Evolutionary conservation across 2,797 vertebrate genomes (phyloP).

Genomic region (Hemibagrus guttatus): DNA sequence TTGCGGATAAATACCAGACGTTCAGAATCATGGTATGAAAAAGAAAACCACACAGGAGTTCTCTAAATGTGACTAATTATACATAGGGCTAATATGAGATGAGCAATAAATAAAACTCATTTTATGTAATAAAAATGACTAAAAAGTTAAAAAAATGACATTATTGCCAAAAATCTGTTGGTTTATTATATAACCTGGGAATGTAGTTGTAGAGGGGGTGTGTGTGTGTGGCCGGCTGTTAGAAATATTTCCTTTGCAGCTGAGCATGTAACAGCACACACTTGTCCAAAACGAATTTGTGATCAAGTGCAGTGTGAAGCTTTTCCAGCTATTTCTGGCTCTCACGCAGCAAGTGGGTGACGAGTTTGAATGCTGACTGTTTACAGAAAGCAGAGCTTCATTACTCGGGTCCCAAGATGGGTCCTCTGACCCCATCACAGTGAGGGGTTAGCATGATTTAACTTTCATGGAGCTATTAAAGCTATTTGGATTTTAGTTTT

Average conservation of each 20-base stretch:
- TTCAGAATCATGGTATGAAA: not conserved
- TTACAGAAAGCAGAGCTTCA: slow-evolving; percentile 36
- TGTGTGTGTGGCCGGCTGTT: slow-evolving; percentile 25
- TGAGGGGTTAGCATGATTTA: slow-evolving; percentile 26
- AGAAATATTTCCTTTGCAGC: slow-evolving; percentile 6
- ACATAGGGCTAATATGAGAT: not conserved
- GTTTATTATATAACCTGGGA: not conserved
- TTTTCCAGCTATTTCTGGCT: slow-evolving; percentile 50
- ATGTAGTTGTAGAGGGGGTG: not conserved
- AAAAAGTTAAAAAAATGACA: not conserved
- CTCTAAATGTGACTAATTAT: not conserved
- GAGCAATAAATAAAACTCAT: not conserved
- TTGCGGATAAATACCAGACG: not conserved
- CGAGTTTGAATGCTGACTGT: slow-evolving; percentile 42
- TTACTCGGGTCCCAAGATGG: slow-evolving; percentile 26
- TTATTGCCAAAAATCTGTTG: slow-evolving; percentile 1
- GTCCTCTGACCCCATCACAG: slow-evolving; percentile 35
- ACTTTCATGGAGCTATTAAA: too few relatives aligned
- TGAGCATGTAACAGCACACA: slow-evolving; percentile 37
- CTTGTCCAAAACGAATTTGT: slow-evolving; percentile 41
- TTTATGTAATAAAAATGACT: not conserved
- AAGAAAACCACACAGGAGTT: not conserved
- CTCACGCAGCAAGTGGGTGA: slow-evolving; percentile 41
- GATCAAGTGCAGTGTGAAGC: slow-evolving; percentile 27
- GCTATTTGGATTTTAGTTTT: not conserved